phyloP scores from a whole-genome alignment of 2,888 invertebrate genomes.

The Cenopis cana region DNA sequence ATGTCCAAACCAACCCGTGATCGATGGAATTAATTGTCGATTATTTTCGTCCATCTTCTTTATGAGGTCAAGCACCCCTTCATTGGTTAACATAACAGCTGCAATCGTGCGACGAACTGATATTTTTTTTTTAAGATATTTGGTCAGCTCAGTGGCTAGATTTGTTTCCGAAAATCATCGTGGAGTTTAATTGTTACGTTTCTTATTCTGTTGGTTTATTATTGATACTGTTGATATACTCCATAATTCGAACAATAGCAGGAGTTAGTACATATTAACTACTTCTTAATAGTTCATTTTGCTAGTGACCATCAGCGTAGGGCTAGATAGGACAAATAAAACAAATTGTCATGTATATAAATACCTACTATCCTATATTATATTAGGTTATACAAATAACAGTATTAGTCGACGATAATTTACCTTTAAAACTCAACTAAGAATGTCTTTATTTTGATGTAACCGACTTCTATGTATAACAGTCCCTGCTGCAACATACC shows the following conservation, averaged over 20 bases:
- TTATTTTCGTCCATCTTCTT: slow-evolving; percentile 61
- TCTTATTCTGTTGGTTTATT: background rate
- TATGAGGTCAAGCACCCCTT: slow-evolving; percentile 59
- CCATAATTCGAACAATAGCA: background rate
- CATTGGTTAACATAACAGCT: slow-evolving; percentile 37
- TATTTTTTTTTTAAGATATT: slow-evolving; percentile 36
- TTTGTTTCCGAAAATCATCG: slow-evolving; percentile 1
- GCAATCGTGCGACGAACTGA: slow-evolving; percentile 42
- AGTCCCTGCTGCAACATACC: background rate
- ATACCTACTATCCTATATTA: too few relatives aligned
- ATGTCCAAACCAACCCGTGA: slow-evolving; percentile 48
- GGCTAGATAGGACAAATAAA: too few relatives aligned
- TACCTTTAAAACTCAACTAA: background rate
- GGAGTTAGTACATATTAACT: background rate
- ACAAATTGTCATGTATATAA: too few relatives aligned
- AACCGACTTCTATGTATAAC: background rate
- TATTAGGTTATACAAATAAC: too few relatives aligned
- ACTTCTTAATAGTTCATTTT: background rate
- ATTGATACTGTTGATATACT: background rate
- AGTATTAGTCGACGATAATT: too few relatives aligned
- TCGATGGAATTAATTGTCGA: slow-evolving; percentile 67
- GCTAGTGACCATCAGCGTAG: too few relatives aligned
- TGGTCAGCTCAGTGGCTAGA: background rate
- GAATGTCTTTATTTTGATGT: background rate
- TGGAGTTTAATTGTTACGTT: slow-evolving; percentile 16